Conservation (phyloP, 2,888 invertebrate genomes). For the Brenthis daphne region DNA sequence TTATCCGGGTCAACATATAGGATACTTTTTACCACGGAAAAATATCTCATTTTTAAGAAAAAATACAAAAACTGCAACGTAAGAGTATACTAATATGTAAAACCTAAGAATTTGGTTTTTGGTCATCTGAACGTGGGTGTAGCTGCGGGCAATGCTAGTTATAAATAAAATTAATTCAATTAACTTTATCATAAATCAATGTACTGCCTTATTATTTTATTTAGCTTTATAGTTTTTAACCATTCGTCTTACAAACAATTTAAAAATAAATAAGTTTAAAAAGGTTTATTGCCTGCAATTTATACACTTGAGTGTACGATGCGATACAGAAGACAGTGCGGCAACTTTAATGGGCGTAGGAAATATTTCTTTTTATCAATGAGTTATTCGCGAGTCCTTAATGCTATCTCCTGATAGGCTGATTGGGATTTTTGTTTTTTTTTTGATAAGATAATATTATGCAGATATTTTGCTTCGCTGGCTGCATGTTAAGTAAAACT, state of each 20-base stretch:
- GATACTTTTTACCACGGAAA: no score
- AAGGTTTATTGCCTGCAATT: constrained; percentile 23
- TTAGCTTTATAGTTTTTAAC: no score
- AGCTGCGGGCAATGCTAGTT: no score
- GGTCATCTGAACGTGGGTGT: no score
- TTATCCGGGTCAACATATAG: no score
- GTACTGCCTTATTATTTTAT: no score
- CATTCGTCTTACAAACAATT: constrained; percentile 6
- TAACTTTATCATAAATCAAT: no score
- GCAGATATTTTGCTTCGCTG: constrained; percentile 8
- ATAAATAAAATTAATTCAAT: no score
- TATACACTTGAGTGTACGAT: constrained; percentile 10
- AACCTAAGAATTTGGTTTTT: no score
- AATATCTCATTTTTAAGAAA: no score
- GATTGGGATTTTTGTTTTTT: constrained; percentile 23
- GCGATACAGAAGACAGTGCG: constrained; percentile 25
- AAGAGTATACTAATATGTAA: no score
- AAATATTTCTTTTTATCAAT: constrained; percentile 34
- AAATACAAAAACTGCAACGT: no score
- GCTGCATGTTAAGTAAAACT: constrained; percentile 8
- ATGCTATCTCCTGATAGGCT: constrained; percentile 22
- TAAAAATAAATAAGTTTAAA: constrained; percentile 13
- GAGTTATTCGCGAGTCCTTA: constrained; percentile 25
- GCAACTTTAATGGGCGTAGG: constrained; percentile 28
- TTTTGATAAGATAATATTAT: constrained; percentile 16